These are phyloP conservation scores for Corythoichthys haematopterus DNA, from an alignment of 2,113 vertebrate genomes.

Conservation along the genomic window DNA sequence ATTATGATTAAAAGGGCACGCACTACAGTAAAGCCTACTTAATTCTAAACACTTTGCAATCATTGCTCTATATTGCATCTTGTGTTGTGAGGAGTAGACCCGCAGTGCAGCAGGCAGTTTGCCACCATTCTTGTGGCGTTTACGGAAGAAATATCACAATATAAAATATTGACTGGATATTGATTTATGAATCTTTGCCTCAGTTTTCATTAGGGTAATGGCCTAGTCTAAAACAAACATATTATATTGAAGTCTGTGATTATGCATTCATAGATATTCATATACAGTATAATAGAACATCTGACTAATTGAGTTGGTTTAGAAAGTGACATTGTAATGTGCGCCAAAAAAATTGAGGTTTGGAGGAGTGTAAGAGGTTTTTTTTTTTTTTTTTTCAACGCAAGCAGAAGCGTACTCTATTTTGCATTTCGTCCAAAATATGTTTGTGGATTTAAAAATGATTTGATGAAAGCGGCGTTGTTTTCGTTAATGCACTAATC, in stretches of 20 bases:
- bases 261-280: neutral
- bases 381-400: neutral
- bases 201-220: neutral
- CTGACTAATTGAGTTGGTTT: neutral
- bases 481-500: neutral
- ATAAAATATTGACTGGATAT: neutral
- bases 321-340: neutral
- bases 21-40: neutral
- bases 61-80: neutral
- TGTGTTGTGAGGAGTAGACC: neutral
- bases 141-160: neutral
- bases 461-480: neutral
- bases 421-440: neutral
- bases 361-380: neutral
- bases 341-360: neutral
- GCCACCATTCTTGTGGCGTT: neutral
- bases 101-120: neutral
- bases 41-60: neutral
- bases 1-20: neutral
- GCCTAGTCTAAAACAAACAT: neutral
- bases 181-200: conserved; percentile 1
- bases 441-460: neutral
- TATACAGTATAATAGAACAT: neutral
- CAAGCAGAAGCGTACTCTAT: neutral
- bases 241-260: conserved; percentile 4